Percentiles rank a stretch among this genome's conserved stretches.
Conservation (phyloP, 1,140 invertebrate genomes). For the Danaus plexippus region DNA sequence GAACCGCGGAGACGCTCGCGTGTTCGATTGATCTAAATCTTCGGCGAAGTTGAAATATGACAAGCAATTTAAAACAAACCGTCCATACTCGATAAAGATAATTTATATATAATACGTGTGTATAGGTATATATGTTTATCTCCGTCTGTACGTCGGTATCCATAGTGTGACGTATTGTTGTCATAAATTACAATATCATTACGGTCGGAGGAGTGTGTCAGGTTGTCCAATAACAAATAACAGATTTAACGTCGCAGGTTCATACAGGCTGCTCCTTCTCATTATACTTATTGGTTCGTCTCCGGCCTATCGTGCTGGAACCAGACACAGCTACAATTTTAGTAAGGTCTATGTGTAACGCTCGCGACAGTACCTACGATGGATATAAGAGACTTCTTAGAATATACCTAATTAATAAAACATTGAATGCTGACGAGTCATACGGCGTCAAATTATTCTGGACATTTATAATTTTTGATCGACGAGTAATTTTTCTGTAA, state of each 20-base stretch:
- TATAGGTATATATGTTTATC: not conserved
- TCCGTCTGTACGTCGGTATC: slow-evolving; percentile 7
- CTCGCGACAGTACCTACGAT: no score
- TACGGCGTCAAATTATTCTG: no score
- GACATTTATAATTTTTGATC: no score
- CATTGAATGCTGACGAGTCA: no score
- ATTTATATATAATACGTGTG: slow-evolving; percentile 17
- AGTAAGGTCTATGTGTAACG: no score
- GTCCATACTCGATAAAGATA: slow-evolving; percentile 8
- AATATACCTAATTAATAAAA: no score
- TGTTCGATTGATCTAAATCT: slow-evolving; percentile 26
- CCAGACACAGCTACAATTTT: no score
- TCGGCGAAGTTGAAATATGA: slow-evolving; percentile 14
- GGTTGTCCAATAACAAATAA: slow-evolving; percentile 25
- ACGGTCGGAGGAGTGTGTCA: slow-evolving; percentile 24
- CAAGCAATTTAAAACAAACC: slow-evolving; percentile 21
- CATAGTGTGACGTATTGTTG: slow-evolving; percentile 25
- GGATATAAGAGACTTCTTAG: no score
- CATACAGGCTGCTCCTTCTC: slow-evolving; percentile 16
- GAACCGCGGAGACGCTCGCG: slow-evolving; percentile 15
- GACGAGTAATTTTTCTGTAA: no score
- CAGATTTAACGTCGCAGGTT: slow-evolving; percentile 14
- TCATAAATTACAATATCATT: slow-evolving; percentile 41
- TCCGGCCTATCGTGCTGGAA: no score
- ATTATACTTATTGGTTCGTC: no score